A percentile compares a stretch with the other conserved stretches of the same genome.
Evolutionary conservation across 2,797 vertebrate species (phyloP).

Genomic region (Melanotaenia boesemani): DNA sequence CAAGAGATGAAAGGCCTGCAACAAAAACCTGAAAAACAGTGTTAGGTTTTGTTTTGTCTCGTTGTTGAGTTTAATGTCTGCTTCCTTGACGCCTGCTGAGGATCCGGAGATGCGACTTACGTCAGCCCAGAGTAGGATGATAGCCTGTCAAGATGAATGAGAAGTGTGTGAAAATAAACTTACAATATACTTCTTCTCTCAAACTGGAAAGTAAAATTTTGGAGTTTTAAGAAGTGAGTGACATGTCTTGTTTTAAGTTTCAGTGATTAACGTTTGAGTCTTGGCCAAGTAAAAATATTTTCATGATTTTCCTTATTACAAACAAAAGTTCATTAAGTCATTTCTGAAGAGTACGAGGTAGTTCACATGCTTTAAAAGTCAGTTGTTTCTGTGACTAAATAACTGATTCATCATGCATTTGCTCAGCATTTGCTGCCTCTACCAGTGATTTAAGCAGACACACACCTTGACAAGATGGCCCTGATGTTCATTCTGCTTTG

Average conservation of each 20-base stretch:
- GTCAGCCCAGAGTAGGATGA: slow-evolving; percentile 49
- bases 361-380: background rate
- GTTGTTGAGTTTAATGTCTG: slow-evolving; percentile 26
- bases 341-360: background rate
- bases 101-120: slow-evolving; percentile 39
- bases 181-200: slow-evolving; percentile 21
- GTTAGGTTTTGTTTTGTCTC: slow-evolving; percentile 42
- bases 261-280: slow-evolving; percentile 8
- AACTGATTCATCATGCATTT: background rate
- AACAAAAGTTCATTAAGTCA: background rate
- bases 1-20: slow-evolving; percentile 35
- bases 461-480: too few relatives aligned
- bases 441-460: too few relatives aligned
- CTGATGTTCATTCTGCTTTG: background rate
- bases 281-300: background rate
- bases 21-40: slow-evolving; percentile 44
- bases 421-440: background rate
- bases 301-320: slow-evolving; percentile 6
- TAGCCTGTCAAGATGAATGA: slow-evolving; percentile 62
- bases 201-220: slow-evolving; percentile 12
- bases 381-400: background rate
- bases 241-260: slow-evolving; percentile 1
- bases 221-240: slow-evolving; percentile 5
- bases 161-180: slow-evolving; percentile 38
- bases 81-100: slow-evolving; percentile 46